Percentiles rank a stretch among this genome's conserved stretches.
Evolutionary conservation across 2,797 vertebrate species (phyloP).

Genomic region (Myotis myotis): DNA sequence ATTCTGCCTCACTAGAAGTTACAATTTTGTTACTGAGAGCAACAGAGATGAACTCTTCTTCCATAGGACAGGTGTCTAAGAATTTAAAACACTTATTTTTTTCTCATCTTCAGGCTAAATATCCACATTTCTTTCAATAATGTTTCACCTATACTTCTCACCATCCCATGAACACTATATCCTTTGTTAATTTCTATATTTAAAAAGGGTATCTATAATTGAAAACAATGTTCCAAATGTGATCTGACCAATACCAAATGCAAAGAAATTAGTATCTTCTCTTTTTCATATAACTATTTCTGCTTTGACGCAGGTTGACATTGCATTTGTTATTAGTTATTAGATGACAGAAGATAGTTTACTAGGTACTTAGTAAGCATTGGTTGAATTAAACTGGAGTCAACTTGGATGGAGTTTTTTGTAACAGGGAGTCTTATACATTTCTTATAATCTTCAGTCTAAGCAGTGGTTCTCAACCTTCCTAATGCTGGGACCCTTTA

Average conservation of each 20-base stretch:
- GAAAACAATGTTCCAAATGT: not conserved
- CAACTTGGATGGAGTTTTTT: not conserved
- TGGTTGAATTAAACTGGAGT: not conserved
- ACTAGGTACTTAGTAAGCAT: not conserved
- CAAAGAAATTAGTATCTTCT: not conserved
- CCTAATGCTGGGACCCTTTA: no score
- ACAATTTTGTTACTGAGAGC: not conserved
- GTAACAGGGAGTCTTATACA: not conserved
- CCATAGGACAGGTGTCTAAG: not conserved
- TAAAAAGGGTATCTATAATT: not conserved
- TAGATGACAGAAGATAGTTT: not conserved
- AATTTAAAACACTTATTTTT: constrained; percentile 1
- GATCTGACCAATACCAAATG: not conserved
- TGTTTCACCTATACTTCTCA: not conserved
- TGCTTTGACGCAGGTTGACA: not conserved
- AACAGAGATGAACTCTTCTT: not conserved
- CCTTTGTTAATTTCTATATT: constrained; percentile 3
- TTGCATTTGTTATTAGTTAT: no score
- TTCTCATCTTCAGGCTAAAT: not conserved
- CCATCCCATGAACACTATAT: not conserved
- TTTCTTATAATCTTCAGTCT: not conserved
- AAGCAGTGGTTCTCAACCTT: not conserved
- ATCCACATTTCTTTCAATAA: not conserved
- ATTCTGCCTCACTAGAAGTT: not conserved
- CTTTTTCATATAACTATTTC: not conserved